A percentile compares a stretch with the other conserved stretches of the same genome.
phyloP scores from a whole-genome alignment of 2,888 invertebrate species.

The Trachelus stipa region DNA sequence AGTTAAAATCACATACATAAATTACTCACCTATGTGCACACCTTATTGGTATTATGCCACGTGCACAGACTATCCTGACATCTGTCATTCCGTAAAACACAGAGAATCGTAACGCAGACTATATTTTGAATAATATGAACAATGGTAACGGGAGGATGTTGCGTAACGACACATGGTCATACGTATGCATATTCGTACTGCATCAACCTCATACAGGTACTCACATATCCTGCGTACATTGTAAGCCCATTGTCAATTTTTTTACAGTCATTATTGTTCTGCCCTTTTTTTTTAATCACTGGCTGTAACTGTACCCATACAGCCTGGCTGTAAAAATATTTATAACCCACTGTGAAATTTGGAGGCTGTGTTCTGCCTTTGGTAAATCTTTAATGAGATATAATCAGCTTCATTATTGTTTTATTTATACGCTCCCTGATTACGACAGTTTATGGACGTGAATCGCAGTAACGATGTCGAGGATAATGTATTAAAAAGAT shows the following conservation, averaged over 20 bases:
- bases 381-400: constrained; percentile 43
- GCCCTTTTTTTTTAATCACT: neutral
- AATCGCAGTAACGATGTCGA: neutral
- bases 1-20: neutral
- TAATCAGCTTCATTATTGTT: constrained; percentile 53
- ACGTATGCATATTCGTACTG: neutral
- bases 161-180: constrained; percentile 3
- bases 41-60: neutral
- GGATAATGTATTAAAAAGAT: neutral
- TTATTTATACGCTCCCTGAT: constrained; percentile 49
- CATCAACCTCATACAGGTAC: neutral
- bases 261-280: neutral
- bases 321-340: constrained; percentile 16
- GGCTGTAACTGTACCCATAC: neutral
- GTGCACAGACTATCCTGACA: neutral
- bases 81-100: constrained; percentile 1
- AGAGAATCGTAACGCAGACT: neutral
- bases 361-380: constrained; percentile 21
- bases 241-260: constrained; percentile 8
- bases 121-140: neutral
- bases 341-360: constrained; percentile 39
- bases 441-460: constrained; percentile 43
- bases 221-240: constrained; percentile 12
- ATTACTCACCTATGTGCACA: neutral
- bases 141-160: constrained; percentile 15